Base-by-base conservation (phyloP, 1,140 invertebrate genomes). In the Zaprionus ghesquierei region DNA sequence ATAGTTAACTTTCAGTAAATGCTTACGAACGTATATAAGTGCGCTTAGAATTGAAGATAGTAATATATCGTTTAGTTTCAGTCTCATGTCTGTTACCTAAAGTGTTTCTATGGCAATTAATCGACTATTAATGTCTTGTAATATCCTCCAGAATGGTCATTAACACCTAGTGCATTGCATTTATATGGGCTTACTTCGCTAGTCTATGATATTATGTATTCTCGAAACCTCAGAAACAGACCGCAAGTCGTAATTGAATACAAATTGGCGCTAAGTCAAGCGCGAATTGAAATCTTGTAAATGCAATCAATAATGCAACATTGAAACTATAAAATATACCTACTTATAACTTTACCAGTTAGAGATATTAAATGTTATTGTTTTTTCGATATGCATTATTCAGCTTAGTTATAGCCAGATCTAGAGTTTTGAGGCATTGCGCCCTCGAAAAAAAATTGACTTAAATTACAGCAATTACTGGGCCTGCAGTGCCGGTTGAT, bases 211-310 rank as follows among this genome's bases (percentile, higher is more conserved):
- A 58, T 55, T 55, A 18, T 71, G 49, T 46, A 44, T 59, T 68
- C 51, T 53, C 38, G 27, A 66, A 56, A 64, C 51, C 51, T 49
- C 56, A 69, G 49, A 60, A 50, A 58, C 23, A 72, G 81, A 86
- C 81, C 81, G 68, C 82, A 86, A 71, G 56, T 75, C 69, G 75
- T 72, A 81, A 86, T 85, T 81, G 70, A 78, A 64, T 54, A 58
- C 55, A 79, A 66, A 66, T 77, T 63, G 65, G 63, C 63, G 49
- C 78, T 86, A 86, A 86, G 75, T 86, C 78, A 81, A 86, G 77
- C 81, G 77, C n/a, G n/a, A 71, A 77, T 60, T 81, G 70, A 86
- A 86, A 75, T 86, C 77, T 86, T 75, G 77, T 75, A 74, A 85
- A 77, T 81, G 60, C 75, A 54, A 65, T 61, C 81, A 85, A 86